Evolutionary conservation across 1,140 invertebrate genomes (phyloP).

Genomic region (Drosophila lacertosa): DNA sequence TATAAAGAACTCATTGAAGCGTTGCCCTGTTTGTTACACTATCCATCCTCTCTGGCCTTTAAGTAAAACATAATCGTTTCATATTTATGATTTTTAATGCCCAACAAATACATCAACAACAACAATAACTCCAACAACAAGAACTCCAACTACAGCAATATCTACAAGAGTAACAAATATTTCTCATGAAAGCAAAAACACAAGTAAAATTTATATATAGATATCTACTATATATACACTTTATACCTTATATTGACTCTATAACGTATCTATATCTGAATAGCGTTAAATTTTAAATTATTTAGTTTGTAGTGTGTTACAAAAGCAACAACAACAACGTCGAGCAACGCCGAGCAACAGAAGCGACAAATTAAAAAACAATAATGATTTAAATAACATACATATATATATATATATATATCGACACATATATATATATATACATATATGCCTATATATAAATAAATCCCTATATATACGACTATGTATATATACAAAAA

Average conservation of each 20-base stretch:
- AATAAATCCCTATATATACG: slow-evolving; percentile 39
- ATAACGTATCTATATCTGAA: slow-evolving; percentile 59
- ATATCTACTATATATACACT: slow-evolving; percentile 49
- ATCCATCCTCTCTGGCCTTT: slow-evolving; percentile 47
- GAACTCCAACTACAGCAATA: slow-evolving; percentile 34
- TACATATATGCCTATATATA: slow-evolving; percentile 34
- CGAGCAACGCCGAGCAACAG: slow-evolving; percentile 22
- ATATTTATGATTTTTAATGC: slow-evolving; percentile 56
- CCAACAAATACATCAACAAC: slow-evolving; percentile 32
- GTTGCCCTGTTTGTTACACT: slow-evolving; percentile 59
- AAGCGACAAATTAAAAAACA: slow-evolving; percentile 24
- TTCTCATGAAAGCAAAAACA: slow-evolving; percentile 21
- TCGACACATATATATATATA: slow-evolving; percentile 16
- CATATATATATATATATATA: slow-evolving; percentile 19
- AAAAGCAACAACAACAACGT: slow-evolving; percentile 39
- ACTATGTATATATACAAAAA: slow-evolving; percentile 36
- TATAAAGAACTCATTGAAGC: slow-evolving; percentile 35
- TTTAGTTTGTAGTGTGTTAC: slow-evolving; percentile 79
- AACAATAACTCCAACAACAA: slow-evolving; percentile 31
- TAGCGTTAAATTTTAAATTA: slow-evolving; percentile 78
- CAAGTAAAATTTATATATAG: slow-evolving; percentile 27
- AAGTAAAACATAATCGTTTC: slow-evolving; percentile 44
- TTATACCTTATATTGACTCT: slow-evolving; percentile 58
- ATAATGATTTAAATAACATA: slow-evolving; percentile 19
- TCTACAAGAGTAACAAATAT: slow-evolving; percentile 20